Conservation (phyloP, 2,113 vertebrate species). For the Chiloscyllium plagiosum region DNA sequence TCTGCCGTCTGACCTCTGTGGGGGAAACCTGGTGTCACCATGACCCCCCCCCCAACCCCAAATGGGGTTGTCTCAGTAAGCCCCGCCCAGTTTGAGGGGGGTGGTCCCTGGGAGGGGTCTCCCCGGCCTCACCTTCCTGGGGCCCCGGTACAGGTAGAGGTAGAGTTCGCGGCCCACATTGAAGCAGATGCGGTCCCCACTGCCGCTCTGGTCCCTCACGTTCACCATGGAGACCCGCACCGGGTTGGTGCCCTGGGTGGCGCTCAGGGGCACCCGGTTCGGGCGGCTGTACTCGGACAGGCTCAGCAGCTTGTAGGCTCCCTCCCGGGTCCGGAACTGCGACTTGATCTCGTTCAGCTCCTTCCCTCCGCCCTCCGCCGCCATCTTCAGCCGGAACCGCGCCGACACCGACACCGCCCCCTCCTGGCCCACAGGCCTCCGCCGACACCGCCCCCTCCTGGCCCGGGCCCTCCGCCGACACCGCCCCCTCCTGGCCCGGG, state of each 20-base stretch:
- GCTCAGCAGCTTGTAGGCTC: conserved; percentile 82
- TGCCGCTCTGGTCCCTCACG: conserved; percentile 61
- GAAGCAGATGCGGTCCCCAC: conserved; percentile 81
- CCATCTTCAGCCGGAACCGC: conserved; percentile 68
- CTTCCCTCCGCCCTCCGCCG: conserved; percentile 71
- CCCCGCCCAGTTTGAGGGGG: too few relatives aligned
- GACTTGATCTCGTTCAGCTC: conserved; percentile 85
- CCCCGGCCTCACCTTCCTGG: conserved; percentile 61
- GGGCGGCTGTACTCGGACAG: conserved; percentile 70
- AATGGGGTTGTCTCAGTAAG: too few relatives aligned
- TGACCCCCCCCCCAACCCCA: too few relatives aligned
- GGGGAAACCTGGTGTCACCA: too few relatives aligned
- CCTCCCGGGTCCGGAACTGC: conserved; percentile 83
- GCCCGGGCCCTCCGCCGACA: neutral
- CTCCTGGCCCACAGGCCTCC: conserved; percentile 5
- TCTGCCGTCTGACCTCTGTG: neutral
- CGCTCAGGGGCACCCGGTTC: conserved; percentile 65
- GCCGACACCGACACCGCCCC: conserved; percentile 45
- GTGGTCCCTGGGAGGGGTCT: too few relatives aligned
- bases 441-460: too few relatives aligned
- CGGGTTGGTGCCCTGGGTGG: conserved; percentile 60
- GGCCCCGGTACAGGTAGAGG: conserved; percentile 77
- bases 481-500: conserved; percentile 36
- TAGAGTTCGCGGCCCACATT: conserved; percentile 83
- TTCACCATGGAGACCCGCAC: conserved; percentile 82